phyloP scores from a whole-genome alignment of 2,888 invertebrate genomes.

The Megaustenia siamemsis region DNA sequence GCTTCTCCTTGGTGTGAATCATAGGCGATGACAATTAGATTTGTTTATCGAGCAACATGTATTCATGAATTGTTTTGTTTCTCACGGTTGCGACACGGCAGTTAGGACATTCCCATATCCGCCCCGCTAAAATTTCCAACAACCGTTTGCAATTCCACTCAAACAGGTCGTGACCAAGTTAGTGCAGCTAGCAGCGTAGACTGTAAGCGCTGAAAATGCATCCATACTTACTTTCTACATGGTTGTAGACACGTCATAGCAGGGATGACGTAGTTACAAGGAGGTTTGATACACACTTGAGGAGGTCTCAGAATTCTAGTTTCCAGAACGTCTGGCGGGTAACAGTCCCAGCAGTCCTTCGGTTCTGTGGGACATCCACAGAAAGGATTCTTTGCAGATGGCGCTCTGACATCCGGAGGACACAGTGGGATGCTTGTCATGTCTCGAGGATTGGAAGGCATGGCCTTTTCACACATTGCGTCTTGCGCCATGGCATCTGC shows the following conservation, averaged over 20 bases:
- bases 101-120: no score
- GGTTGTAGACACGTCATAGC: constrained; percentile 33
- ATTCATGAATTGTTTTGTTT: no score
- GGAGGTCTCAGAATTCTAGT: constrained; percentile 41
- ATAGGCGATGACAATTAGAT: no score
- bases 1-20: no score
- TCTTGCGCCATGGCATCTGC: not conserved
- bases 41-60: no score
- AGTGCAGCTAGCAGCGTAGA: no score
- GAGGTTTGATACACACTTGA: constrained; percentile 18
- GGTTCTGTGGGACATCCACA: constrained; percentile 29
- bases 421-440: constrained; percentile 33
- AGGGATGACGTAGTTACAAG: constrained; percentile 39
- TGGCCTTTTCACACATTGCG: not conserved
- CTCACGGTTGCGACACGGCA: no score
- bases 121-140: no score
- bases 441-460: constrained; percentile 8
- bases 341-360: not conserved
- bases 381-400: constrained; percentile 8
- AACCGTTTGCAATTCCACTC: no score
- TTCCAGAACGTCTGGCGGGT: constrained; percentile 14
- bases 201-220: no score
- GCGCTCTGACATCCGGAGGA: not conserved
- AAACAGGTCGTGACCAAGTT: no score
- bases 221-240: constrained; percentile 19